phyloP scores from a whole-genome alignment of 1,140 invertebrate genomes.

The Polyergus mexicanus region DNA sequence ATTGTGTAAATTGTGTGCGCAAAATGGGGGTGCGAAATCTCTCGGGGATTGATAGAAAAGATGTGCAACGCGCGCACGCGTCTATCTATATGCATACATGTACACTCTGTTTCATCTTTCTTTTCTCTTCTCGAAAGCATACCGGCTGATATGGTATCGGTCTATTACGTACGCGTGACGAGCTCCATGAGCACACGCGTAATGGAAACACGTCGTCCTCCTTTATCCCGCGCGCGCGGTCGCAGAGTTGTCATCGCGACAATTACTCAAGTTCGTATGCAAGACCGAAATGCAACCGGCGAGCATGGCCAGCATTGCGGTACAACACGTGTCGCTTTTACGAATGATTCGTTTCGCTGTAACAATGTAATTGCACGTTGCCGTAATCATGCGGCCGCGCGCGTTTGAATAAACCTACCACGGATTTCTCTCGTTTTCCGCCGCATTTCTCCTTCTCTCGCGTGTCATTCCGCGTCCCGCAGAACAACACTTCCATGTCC shows the following conservation, averaged over 20 bases:
- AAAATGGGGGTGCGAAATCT: slow-evolving; percentile 57
- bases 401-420: slow-evolving; percentile 55
- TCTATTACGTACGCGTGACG: slow-evolving; percentile 31
- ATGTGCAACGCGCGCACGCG: neutral
- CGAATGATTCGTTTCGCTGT: slow-evolving; percentile 66
- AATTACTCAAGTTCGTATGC: slow-evolving; percentile 64
- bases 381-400: slow-evolving; percentile 54
- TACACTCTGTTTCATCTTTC: slow-evolving; percentile 7
- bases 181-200: neutral
- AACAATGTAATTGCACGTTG: slow-evolving; percentile 61
- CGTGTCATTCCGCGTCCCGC: neutral
- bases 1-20: slow-evolving; percentile 71
- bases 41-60: slow-evolving; percentile 56
- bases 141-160: neutral
- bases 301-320: neutral
- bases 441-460: neutral
- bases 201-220: slow-evolving; percentile 41
- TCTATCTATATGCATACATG: neutral
- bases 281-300: slow-evolving; percentile 26
- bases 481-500: slow-evolving; percentile 25
- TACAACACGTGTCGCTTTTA: slow-evolving; percentile 52
- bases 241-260: slow-evolving; percentile 35
- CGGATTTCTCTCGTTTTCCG: slow-evolving; percentile 21
- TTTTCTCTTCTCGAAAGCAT: neutral
- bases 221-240: neutral